A percentile compares a stretch with the other conserved stretches of the same genome.
These are phyloP conservation scores for Trissoscelio sp. DNA, from an alignment of 2,888 invertebrate species.

Conservation along the genomic window DNA sequence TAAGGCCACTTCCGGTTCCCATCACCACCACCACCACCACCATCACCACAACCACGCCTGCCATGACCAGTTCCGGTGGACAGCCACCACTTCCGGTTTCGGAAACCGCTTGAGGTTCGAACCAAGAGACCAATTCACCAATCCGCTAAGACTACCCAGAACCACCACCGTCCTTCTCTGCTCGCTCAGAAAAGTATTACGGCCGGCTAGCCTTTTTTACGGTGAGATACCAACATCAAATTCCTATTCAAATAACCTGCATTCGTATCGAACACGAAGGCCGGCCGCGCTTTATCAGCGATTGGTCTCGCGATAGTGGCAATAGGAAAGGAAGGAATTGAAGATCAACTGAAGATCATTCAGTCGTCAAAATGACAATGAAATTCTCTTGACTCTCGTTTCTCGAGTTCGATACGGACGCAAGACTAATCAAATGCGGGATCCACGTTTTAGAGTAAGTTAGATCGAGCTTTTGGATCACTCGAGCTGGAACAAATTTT, in stretches of 20 bases:
- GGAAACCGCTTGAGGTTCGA: conserved; percentile 82
- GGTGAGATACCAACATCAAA: conserved; percentile 77
- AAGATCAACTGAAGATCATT: too few species aligned
- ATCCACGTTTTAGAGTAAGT: conserved; percentile 41
- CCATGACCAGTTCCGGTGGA: conserved; percentile 82
- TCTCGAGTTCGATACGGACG: conserved; percentile 57
- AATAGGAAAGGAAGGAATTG: conserved; percentile 49
- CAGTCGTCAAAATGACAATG: too few species aligned
- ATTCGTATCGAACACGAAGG: conserved; percentile 58
- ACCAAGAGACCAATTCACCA: conserved; percentile 74
- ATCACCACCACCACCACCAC: conserved; percentile 75
- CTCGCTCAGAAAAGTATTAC: conserved; percentile 75
- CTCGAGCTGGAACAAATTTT: conserved; percentile 64
- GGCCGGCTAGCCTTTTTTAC: conserved; percentile 78
- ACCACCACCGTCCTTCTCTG: conserved; percentile 74
- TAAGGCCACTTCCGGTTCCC: conserved; percentile 82
- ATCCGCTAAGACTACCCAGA: conserved; percentile 71
- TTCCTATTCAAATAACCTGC: conserved; percentile 43
- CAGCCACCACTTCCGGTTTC: conserved; percentile 76
- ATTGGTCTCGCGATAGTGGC: conserved; percentile 24
- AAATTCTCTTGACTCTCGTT: too few species aligned
- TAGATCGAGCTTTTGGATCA: conserved; percentile 54
- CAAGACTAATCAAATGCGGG: conserved; percentile 31
- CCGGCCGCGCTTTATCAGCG: conserved; percentile 1
- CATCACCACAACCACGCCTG: conserved; percentile 78